Percentiles rank a stretch among this genome's conserved stretches.
Conservation (phyloP, 2,797 vertebrate species). For the Dromococcyx pavoninus region DNA sequence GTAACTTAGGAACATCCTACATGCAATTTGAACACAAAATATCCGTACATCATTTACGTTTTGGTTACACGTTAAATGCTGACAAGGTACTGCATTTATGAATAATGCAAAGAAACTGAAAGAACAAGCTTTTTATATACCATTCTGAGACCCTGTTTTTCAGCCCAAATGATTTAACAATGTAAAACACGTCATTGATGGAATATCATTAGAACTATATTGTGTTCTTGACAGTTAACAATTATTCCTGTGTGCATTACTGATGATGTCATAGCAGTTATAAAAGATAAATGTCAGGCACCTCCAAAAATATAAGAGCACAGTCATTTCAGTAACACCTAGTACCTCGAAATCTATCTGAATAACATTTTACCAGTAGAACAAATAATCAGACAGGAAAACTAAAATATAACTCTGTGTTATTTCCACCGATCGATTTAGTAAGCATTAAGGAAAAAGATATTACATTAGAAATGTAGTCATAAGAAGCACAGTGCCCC, state of each 20-base stretch:
- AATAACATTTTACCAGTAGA: slow-evolving; percentile 11
- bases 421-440: slow-evolving; percentile 11
- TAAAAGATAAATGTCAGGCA: slow-evolving; percentile 35
- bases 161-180: slow-evolving; percentile 73
- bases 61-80: slow-evolving; percentile 77
- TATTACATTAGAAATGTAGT: background rate
- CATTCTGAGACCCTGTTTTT: slow-evolving; percentile 66
- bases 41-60: slow-evolving; percentile 79
- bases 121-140: slow-evolving; percentile 71
- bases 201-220: slow-evolving; percentile 75
- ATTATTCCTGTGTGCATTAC: slow-evolving; percentile 65
- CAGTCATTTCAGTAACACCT: background rate
- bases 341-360: background rate
- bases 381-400: slow-evolving; percentile 21
- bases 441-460: background rate
- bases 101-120: slow-evolving; percentile 76
- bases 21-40: slow-evolving; percentile 68
- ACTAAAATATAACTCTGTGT: background rate
- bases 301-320: slow-evolving; percentile 22
- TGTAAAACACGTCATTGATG: slow-evolving; percentile 72
- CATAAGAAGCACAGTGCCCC: background rate
- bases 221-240: slow-evolving; percentile 73
- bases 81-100: slow-evolving; percentile 72
- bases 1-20: slow-evolving; percentile 52
- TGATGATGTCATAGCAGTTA: slow-evolving; percentile 28